Evolutionary conservation across 2,888 invertebrate species (phyloP), one percentile per base, ranked within the genome.

Genomic region (Drosophila merina): DNA sequence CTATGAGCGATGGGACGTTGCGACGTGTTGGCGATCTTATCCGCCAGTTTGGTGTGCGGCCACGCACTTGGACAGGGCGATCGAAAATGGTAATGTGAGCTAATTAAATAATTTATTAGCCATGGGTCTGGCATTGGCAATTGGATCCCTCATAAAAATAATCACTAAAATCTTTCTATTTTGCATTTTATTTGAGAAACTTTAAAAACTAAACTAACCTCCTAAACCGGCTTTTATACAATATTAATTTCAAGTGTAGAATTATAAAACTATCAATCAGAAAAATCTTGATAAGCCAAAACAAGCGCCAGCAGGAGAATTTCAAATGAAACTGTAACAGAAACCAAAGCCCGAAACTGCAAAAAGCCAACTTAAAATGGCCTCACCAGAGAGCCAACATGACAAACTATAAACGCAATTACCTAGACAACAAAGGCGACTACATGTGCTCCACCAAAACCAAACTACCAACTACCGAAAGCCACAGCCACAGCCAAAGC

Each of bases 391-490:
- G 70, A 74, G 72, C 42, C 64, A 75, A 75, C 79, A 86, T 81
- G 85, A 73, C 72, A 68, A 73, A 84, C 82, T 76, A 78, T 86
- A 76, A 81, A 85, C 78, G 81, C 87, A 84, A 85, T 85, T 78
- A 64, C 85, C 78, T 83, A 83, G 82, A 84, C 87, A 83, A 86
- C 83, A 86, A 86, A 83, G 87, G 84, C 82, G 86, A 79, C 51
- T 82, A 86, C 86, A 86, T 67, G 76, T 76, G 69, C 76, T 60
- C 42, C 42, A 40, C 20, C 26, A 36, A 10, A 26, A 4, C 2
- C 14, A 69, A 78, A 79, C 82, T 72, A 76, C 75, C 77, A 75
- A 80, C 44, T 77, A 75, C 80, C 75, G 62, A 76, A 73, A 59
- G 72, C 70, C 47, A 47, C 40, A 28, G 40, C 30, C 44, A 47